phyloP scores from a whole-genome alignment of 1,140 invertebrate genomes.

The Centruroides vittatus region DNA sequence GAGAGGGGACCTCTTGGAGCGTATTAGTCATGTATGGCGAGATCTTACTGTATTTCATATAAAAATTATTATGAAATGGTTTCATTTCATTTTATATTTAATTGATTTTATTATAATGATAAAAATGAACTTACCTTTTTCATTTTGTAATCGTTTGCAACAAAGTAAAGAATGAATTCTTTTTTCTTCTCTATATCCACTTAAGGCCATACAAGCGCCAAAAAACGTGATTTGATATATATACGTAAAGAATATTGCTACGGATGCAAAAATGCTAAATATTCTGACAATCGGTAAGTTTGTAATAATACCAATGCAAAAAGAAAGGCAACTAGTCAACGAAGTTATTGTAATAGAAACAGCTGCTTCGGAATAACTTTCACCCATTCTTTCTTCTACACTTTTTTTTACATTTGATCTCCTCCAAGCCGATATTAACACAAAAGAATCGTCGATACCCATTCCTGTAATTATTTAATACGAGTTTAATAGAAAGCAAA shows the following conservation, averaged over 20 bases:
- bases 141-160: too few relatives aligned
- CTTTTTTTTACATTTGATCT: slow-evolving; percentile 59
- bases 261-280: slow-evolving; percentile 89
- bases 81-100: too few relatives aligned
- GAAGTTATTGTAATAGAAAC: slow-evolving; percentile 97
- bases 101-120: too few relatives aligned
- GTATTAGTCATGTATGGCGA: too few relatives aligned
- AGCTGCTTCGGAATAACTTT: slow-evolving; percentile 82
- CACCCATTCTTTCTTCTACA: slow-evolving; percentile 69
- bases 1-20: too few relatives aligned
- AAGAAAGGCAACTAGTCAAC: slow-evolving; percentile 90
- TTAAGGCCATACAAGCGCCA: slow-evolving; percentile 71
- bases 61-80: too few relatives aligned
- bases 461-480: slow-evolving; percentile 48
- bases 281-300: slow-evolving; percentile 88
- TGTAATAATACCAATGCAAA: slow-evolving; percentile 86
- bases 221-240: slow-evolving; percentile 91
- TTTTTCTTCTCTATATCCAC: slow-evolving; percentile 68
- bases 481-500: too few relatives aligned
- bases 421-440: slow-evolving; percentile 86
- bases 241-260: slow-evolving; percentile 82
- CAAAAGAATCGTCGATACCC: slow-evolving; percentile 92
- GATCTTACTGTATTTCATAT: too few relatives aligned
- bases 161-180: slow-evolving; percentile 50
- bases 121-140: too few relatives aligned